Conservation (phyloP, 2,797 vertebrate species). For the Anniella stebbinsi region DNA sequence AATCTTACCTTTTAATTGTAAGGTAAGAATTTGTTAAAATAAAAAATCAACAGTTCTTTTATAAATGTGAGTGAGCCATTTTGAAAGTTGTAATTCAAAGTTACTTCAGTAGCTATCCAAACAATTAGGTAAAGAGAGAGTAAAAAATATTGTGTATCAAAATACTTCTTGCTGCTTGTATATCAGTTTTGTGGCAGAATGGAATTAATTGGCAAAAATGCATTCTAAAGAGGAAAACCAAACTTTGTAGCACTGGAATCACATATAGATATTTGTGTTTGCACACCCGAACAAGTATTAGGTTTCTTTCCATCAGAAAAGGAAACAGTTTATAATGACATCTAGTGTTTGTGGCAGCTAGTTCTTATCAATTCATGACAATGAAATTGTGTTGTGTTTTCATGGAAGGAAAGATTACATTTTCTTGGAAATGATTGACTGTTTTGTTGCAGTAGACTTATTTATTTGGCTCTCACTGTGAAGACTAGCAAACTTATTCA, state of each 20-base stretch:
- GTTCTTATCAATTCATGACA: conserved; percentile 75
- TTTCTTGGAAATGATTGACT: conserved; percentile 67
- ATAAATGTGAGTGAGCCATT: not conserved
- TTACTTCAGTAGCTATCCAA: not conserved
- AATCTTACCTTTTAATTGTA: not conserved
- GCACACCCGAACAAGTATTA: not conserved
- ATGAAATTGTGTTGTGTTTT: conserved; percentile 73
- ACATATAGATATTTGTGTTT: not conserved
- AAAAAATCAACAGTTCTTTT: not conserved
- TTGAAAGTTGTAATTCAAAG: not conserved
- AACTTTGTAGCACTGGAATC: conserved; percentile 38
- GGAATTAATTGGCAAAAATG: not conserved
- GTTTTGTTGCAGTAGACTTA: conserved; percentile 74
- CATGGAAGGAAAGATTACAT: conserved; percentile 67
- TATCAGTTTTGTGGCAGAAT: not conserved
- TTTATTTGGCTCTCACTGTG: conserved; percentile 75
- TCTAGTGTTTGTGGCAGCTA: conserved; percentile 69
- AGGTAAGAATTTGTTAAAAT: not conserved
- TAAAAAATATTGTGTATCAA: not conserved
- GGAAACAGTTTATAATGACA: conserved; percentile 54
- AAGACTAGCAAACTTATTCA: conserved; percentile 73
- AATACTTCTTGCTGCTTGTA: not conserved
- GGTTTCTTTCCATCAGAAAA: conserved; percentile 45
- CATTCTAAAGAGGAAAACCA: conserved; percentile 43
- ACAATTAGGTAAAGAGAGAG: not conserved